Evolutionary conservation across 2,888 invertebrate genomes (phyloP).

Genomic region (Epicampocera succincta): DNA sequence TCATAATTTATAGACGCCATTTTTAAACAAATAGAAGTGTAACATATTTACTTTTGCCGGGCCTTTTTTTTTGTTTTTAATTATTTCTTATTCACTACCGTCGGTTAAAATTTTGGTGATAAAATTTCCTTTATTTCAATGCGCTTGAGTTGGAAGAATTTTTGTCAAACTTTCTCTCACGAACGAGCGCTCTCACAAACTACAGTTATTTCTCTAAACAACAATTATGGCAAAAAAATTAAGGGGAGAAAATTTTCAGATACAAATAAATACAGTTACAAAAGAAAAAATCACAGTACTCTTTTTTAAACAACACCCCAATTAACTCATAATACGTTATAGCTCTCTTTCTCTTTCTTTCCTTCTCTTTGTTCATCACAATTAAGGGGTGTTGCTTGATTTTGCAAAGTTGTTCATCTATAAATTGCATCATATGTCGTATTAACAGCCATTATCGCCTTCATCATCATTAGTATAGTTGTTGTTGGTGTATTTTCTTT

Average conservation of each 20-base stretch:
- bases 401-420: conserved; percentile 40
- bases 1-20: conserved; percentile 65
- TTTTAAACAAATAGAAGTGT: conserved; percentile 38
- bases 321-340: conserved; percentile 45
- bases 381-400: conserved; percentile 65
- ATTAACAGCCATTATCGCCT: conserved; percentile 67
- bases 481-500: conserved; percentile 32
- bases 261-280: conserved; percentile 53
- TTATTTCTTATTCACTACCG: conserved; percentile 35
- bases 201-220: conserved; percentile 54
- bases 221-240: conserved; percentile 35
- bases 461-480: conserved; percentile 41
- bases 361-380: conserved; percentile 25
- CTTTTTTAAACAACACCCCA: conserved; percentile 59
- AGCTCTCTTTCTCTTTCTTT: conserved; percentile 26
- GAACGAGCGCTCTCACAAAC: conserved; percentile 63
- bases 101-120: conserved; percentile 39
- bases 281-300: conserved; percentile 51
- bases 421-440: conserved; percentile 66
- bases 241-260: conserved; percentile 24
- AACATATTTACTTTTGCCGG: conserved; percentile 24
- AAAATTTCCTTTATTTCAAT: conserved; percentile 64
- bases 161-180: conserved; percentile 56
- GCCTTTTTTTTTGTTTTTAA: background rate
- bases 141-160: conserved; percentile 56